A percentile compares a stretch with the other conserved stretches of the same genome.
These are phyloP conservation scores for Erebia epiphron DNA, from an alignment of 2,888 invertebrate species.

Conservation along the genomic window DNA sequence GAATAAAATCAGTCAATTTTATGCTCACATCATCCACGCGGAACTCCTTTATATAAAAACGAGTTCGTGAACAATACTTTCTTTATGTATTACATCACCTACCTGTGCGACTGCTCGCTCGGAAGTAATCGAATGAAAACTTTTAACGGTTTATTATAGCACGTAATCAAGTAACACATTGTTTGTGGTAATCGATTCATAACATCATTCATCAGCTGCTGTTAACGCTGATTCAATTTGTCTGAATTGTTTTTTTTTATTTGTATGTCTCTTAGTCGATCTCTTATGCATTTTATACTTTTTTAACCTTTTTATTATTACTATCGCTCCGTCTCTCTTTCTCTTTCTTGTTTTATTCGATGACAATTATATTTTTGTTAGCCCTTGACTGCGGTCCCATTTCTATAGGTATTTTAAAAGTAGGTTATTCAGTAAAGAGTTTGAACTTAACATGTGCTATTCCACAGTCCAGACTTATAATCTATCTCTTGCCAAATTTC, in stretches of 20 bases:
- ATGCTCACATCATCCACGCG: conserved; percentile 8
- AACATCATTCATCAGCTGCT: conserved; percentile 1
- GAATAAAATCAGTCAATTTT: not conserved
- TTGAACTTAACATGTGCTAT: not conserved
- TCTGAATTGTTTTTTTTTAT: not conserved
- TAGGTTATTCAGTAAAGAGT: not conserved
- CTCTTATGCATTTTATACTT: too few relatives aligned
- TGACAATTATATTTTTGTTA: not conserved
- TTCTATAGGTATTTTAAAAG: not conserved
- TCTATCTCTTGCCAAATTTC: too few relatives aligned
- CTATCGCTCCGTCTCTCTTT: too few relatives aligned
- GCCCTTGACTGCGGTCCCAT: not conserved
- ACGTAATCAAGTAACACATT: conserved; percentile 14
- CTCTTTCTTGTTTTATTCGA: not conserved
- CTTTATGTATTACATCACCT: conserved; percentile 9
- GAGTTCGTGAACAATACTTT: conserved; percentile 7
- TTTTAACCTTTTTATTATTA: too few relatives aligned
- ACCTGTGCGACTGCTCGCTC: conserved; percentile 1
- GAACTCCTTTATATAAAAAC: conserved; percentile 6
- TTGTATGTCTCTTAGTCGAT: not conserved
- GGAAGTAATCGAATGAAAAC: conserved; percentile 11
- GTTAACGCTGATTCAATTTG: not conserved
- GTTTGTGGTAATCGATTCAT: conserved; percentile 1
- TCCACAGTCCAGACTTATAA: too few relatives aligned
- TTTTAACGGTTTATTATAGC: not conserved